A percentile compares a stretch with the other conserved stretches of the same genome.
Conservation (phyloP, 2,888 invertebrate genomes). For the Nasonia oneida region DNA sequence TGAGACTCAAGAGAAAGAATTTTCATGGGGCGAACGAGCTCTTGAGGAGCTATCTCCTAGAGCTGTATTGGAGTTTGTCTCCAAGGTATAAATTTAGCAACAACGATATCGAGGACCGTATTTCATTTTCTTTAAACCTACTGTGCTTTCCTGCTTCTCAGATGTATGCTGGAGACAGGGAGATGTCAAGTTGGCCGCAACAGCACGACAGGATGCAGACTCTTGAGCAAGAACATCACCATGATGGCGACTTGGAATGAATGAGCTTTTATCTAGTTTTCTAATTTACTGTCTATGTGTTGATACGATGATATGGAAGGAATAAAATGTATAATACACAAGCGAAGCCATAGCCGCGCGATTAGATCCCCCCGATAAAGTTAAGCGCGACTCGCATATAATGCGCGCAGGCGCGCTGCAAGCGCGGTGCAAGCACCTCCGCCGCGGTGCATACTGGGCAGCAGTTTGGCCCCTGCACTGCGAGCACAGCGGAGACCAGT, state of each 20-base stretch:
- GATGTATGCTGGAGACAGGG: conserved; percentile 66
- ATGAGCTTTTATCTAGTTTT: too few species aligned
- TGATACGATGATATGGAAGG: too few species aligned
- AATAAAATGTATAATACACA: too few species aligned
- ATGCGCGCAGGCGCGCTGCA: conserved; percentile 52
- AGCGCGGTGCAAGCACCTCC: conserved; percentile 56
- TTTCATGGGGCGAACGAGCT: conserved; percentile 82
- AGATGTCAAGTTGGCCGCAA: conserved; percentile 67
- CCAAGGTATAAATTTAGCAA: conserved; percentile 76
- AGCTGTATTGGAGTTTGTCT: conserved; percentile 80
- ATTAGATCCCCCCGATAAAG: conserved; percentile 9
- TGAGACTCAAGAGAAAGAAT: conserved; percentile 76
- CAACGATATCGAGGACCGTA: not conserved
- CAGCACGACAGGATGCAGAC: conserved; percentile 57
- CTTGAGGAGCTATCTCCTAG: conserved; percentile 80
- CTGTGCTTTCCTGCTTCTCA: conserved; percentile 59
- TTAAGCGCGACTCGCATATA: too few species aligned
- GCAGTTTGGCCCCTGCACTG: conserved; percentile 52
- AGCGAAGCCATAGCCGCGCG: conserved; percentile 34
- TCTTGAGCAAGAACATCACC: conserved; percentile 9
- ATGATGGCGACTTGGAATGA: too few species aligned
- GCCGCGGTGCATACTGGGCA: conserved; percentile 3
- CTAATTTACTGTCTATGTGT: too few species aligned
- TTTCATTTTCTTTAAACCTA: not conserved
- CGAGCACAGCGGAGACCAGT: conserved; percentile 16